Base-by-base conservation (phyloP, 2,113 vertebrate genomes). In the Trematomus loennbergii region DNA sequence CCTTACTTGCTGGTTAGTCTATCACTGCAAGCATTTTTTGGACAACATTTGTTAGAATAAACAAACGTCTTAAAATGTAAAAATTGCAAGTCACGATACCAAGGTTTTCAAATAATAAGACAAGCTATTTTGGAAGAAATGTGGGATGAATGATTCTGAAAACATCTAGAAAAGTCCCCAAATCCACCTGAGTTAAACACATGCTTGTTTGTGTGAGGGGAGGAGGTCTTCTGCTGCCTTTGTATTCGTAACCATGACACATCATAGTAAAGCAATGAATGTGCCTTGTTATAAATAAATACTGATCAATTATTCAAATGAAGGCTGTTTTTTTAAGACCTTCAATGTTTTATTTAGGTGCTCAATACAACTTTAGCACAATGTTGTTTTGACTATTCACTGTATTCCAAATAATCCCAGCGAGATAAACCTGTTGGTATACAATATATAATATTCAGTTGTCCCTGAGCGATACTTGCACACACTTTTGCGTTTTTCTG, bases 381-480 rank as follows among this genome's bases (percentile, higher is more conserved):
- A 20, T 12, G 2, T 12, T 57, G 9, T 49, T 25, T 2, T 45
- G 16, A 29, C 18, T 53, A 17, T 75, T 63, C 43, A 49, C 33
- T 46, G 18, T 52, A 40, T 12, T 36, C 54, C 45, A 69, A 81
- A 67, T 58, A 62, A 72, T 61, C 46, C 53, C 66, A 80, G 54
- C 50, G 29, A 73, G 18, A 72, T 61, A 17, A 62, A 60, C 22
- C 81, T 72, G 20, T 72, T 10, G 18, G 10, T 48, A 49, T 40
- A 40, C 36, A 40, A 40, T 40, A 36, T 36, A 40, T 40, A 40
- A 40, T 40, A 40, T 8, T 8, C 8, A 40, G 36, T 40, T 7
- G 1, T 7, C 36, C 36, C 1, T 40, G 8, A 40, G 36, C 8
- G 36, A 40, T 40, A 40, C 36, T 40, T 7, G 7, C 48, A 71